Evolutionary conservation across 2,888 invertebrate species (phyloP), one percentile per base, ranked within the genome.

Genomic region (Ecliptopera silaceata): DNA sequence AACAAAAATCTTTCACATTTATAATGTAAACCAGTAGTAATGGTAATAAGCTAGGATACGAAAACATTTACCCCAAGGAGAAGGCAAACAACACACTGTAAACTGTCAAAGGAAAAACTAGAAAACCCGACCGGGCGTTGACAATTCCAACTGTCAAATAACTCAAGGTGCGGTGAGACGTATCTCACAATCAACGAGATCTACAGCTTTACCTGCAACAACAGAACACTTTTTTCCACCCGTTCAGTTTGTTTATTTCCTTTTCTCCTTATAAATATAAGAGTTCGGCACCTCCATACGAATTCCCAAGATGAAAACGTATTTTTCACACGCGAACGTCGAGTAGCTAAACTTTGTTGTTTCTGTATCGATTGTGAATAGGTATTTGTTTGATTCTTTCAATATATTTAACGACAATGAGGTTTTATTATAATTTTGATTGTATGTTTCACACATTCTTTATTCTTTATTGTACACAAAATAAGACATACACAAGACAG

Each of bases 261-360:
- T 77, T 80, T 84, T 77, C 81, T 75, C 80, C 84, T 81, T 87
- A 88, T 88, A 88, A 87, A 87, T 88, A 87, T 84, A 87, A 82
- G 84, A 86, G 84, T 86, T 87, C 79, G 85, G 84, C 80, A 84
- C 82, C 81, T 82, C 75, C 74, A 75, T 80, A 78, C 82, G 85
- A 86, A 90, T 88, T 88, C 88, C 87, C 88, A 79, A 86, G 89
- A 85, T 87, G 82, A 86, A 88, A 84, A 80, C 82, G 80, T 85
- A 86, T 89, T 88, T 88, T 87, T 85, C 86, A 84, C 83, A 78
- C 77, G 72, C 71, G 73, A 71, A 76, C 75, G 72, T 70, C 68
- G 70, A 72, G 73, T 64, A 59, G 66, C 71, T 77, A 74, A 81
- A 80, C 76, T 75, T 71, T 79, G 74, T 78, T 77, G 78, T 75